Conservation (phyloP, 2,113 vertebrate genomes). For the Istiophorus platypterus region DNA sequence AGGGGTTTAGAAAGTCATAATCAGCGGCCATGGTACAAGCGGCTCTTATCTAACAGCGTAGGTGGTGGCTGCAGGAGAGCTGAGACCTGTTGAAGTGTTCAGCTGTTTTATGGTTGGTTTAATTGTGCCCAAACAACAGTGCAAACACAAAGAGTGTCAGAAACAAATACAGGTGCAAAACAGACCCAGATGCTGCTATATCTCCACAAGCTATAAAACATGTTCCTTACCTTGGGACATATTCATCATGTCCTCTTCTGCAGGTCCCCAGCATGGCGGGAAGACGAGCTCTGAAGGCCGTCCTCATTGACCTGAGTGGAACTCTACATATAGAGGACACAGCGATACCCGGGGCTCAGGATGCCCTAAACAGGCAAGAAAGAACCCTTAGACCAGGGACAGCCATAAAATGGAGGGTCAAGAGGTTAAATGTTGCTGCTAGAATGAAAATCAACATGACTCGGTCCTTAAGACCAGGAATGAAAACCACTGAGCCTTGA, state of each 20-base stretch:
- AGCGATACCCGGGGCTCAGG: slow-evolving; percentile 93
- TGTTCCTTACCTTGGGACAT: neutral
- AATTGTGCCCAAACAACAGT: neutral
- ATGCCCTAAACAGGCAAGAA: slow-evolving; percentile 91
- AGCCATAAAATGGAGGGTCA: neutral
- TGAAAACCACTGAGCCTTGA: neutral
- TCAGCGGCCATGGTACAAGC: slow-evolving; percentile 31
- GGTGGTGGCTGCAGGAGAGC: neutral
- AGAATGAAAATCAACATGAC: slow-evolving; percentile 2
- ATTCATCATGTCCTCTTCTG: neutral
- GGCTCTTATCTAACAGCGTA: slow-evolving; percentile 24
- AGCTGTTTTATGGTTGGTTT: neutral
- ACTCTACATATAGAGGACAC: slow-evolving; percentile 95
- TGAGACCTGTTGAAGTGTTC: slow-evolving; percentile 13
- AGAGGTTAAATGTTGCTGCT: neutral
- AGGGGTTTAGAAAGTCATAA: slow-evolving; percentile 46
- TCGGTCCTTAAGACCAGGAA: neutral
- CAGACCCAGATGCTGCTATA: neutral
- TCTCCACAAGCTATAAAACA: neutral
- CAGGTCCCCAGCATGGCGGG: slow-evolving; percentile 85
- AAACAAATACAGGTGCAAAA: neutral
- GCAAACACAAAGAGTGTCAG: neutral
- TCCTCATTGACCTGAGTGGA: slow-evolving; percentile 96
- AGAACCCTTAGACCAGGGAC: neutral
- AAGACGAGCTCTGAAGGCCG: slow-evolving; percentile 89